Evolutionary conservation across 2,113 vertebrate species (phyloP), one percentile per base, ranked within the genome.

Genomic region (Pluvialis apricaria): DNA sequence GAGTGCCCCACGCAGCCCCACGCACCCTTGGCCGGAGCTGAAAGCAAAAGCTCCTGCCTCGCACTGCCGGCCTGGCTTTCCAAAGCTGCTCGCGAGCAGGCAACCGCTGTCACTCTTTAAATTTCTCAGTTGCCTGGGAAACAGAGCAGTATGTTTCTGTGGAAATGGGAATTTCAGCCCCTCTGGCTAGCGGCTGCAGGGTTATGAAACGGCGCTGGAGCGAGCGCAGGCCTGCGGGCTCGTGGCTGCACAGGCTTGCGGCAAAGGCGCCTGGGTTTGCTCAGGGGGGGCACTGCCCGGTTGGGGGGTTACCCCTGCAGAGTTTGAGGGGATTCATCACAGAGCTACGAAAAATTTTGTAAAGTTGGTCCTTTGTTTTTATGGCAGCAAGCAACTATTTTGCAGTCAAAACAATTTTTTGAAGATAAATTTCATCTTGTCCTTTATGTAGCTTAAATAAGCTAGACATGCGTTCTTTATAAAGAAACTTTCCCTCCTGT

Each of bases 61-160:
- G 55, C 31, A 6, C 11, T 7, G 31, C 61, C 1, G 3, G 29
- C 62, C 40, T 49, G 32, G 17, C 38, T 77, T 51, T 29, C 51
- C 61, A 11, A 14, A 65, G 19, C 75, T 22, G 38, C 54, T 81
- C 3, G 6, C 38, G 16, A 16, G 34, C 55, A 32, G 31, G 26
- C 44, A 8, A 2, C 13, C 8, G 15, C 28, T 5, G 68, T 15
- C 45, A 13, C 8, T 10, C 3, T 8, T 9, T 11, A 4, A 2
- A 2, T n/a, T 15, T 72, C 58, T 25, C 18, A 47, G 75, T 28
- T 72, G 47, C 75, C 75, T 16, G 75, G 91, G 83, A 51, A 47
- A 16, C 88, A 5, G 72, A 45, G 72, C 20, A 2, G 20, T 15
- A 5, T 40, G 38, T 60, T 88, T 83, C 38, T 72, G 38, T 58